Evolutionary conservation across 2,888 invertebrate genomes (phyloP), one percentile per base, ranked within the genome.

Genomic region (Podotricha telesiphe): DNA sequence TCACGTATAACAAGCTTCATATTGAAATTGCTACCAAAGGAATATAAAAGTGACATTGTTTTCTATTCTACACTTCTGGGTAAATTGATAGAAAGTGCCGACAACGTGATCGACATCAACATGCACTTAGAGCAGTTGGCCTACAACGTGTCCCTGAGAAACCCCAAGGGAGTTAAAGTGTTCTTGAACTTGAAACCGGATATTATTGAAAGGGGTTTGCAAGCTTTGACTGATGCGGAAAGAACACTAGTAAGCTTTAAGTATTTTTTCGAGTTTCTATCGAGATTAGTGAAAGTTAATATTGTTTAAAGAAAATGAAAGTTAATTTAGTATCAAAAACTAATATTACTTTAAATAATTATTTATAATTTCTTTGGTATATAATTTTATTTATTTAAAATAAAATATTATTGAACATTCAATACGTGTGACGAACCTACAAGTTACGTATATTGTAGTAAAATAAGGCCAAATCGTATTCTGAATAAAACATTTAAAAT

Each of bases 141-240:
- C 75, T 90, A 91, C 65, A 84, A 90, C 48, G 84, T 86, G 2
- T 87, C 91, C 76, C 55, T 84, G 83, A 79, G 88, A 76, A 84
- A 93, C 77, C 84, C 90, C 42, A 79, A 80, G 0, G 92, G 85
- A 7, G 76, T 93, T 0, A 79, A 85, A 71, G 70, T 87, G 13
- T 72, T 94, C 10, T 75, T 82, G 15, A 74, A 72, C 0, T 71
- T 94, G 13, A 86, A 89, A 6, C 77, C 85, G 0, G 64, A 78
- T 15, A 74, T 89, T 45, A 74, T 93, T 15, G 82, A 78, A 13
- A 89, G 86, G 61, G 84, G 88, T 8, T 85, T 93, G 56, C 91
- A 93, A 28, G 93, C 85, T 5, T 79, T 93, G 48, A 82, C 89
- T n/a, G 87, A 91, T 76, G 84, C 89, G 47, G 88, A 91, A 70